Conservation (phyloP, 2,888 invertebrate species). For the Congeria kusceri region DNA sequence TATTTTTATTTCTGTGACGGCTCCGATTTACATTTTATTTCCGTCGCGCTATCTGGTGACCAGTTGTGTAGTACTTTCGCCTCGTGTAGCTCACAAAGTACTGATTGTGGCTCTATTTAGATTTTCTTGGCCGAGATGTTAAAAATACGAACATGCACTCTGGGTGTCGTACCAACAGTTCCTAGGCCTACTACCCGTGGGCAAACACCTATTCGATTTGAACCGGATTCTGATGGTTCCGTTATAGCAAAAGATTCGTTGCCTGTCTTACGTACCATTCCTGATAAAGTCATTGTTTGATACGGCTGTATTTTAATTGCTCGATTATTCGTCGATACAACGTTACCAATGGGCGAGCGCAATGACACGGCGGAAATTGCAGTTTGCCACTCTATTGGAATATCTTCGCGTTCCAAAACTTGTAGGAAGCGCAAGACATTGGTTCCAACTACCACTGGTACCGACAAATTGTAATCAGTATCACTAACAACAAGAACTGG, state of each 20-base stretch:
- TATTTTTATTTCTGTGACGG: neutral
- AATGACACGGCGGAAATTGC: neutral
- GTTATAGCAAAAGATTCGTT: slow-evolving; percentile 1
- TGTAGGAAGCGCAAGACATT: neutral
- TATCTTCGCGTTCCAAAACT: neutral
- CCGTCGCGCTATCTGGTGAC: neutral
- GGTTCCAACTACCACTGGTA: slow-evolving; percentile 2
- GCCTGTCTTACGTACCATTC: neutral
- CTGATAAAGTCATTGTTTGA: neutral
- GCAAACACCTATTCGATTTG: neutral
- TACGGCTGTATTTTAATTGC: neutral
- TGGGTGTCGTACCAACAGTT: neutral
- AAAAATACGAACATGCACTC: slow-evolving; percentile 15
- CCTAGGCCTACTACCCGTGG: slow-evolving; percentile 6
- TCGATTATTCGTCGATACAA: neutral
- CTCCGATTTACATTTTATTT: neutral
- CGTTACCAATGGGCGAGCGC: neutral
- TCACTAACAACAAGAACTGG: slow-evolving; percentile 5
- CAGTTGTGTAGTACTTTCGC: slow-evolving; percentile 3
- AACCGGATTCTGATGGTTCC: slow-evolving; percentile 1
- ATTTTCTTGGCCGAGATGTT: slow-evolving; percentile 16
- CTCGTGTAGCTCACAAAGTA: neutral
- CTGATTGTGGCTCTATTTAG: neutral
- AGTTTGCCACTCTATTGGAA: neutral
- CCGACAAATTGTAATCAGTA: slow-evolving; percentile 3